Base-by-base conservation (phyloP, 2,888 invertebrate genomes). In the Acrocera orbiculus region DNA sequence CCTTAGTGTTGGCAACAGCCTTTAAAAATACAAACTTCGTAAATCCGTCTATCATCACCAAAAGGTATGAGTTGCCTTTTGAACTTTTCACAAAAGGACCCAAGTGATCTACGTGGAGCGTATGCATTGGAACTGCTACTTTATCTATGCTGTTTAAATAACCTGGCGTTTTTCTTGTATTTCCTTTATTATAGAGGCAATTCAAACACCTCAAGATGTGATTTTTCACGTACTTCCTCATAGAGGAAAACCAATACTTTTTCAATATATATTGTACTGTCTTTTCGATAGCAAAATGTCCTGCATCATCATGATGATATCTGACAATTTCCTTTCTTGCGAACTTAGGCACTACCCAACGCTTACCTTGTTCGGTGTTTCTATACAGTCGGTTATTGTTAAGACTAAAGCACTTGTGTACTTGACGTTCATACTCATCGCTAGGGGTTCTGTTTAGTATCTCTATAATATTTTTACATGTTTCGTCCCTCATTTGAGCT, bases 231-330 rank as follows among this genome's bases (percentile, higher is more conserved):
- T 53, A 56, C 4, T 41, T 32, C 20, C 44, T 39, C 54, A 58
- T 54, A 4, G 46, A 45, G 1, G 50, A 48, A 36, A 61, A 61
- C 55, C 56, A 62, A 42, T 55, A 62, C 10, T 44, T 39, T 19
- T 47, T 43, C 1, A 38, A 23, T 43, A 48, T 16, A 43, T 46
- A 11, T 34, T 46, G 29, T 43, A 49, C 5, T 40, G 33, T 13
- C 44, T 52, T 40, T 6, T 42, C 37, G 2, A 37, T n/a, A 2
- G 39, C 34, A 28, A 40, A 37, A 32, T 43, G 41, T 5, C 39
- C 42, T 19, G 37, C 22, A 17, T 44, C 38, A 9, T 44, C 42
- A 23, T 45, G 44, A 8, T 37, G 27, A 23, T 25, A 13, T 2
- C 2, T 4, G 16, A 27, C 4, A 15, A 27, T 27, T 13, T 27